Base-by-base conservation (phyloP, 2,888 invertebrate genomes). In the Parnassius orleans region DNA sequence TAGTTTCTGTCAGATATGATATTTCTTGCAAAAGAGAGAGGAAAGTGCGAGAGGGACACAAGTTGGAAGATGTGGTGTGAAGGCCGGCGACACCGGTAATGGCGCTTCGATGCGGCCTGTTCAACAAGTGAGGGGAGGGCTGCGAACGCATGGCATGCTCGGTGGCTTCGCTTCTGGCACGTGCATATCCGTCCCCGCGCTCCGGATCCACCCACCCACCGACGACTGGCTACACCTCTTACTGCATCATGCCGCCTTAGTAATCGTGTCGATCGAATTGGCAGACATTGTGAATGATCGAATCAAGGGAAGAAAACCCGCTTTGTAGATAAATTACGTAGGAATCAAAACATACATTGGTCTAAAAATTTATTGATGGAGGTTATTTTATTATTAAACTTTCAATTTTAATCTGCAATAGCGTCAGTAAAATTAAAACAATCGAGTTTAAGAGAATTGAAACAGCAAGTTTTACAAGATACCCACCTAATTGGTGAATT, bases 41-140 rank as follows among this genome's bases (percentile, higher is more conserved):
- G 14, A 50, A 19, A 47, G 62, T 65, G 63, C 62, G 61, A 68
- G 60, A 44, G 53, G 61, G 62, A 63, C 50, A 67, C 62, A 67
- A 66, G 68, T 61, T 57, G 57, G 62, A 61, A 53, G 71, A 72
- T 72, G 72, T 73, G 75, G 77, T 74, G 75, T 75, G 82, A 79
- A 79, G 72, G 71, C 71, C 70, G 66, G 69, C 69, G 67, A 65
- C 69, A 68, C 65, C 66, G 71, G 68, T 67, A 64, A 65, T 57
- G 68, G 66, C 73, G 72, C 72, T 76, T 70, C 69, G 70, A 66
- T 71, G 69, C 77, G 77, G 77, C 75, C 68, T 66, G 81, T 77
- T 86, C 89, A 90, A 89, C 90, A 89, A 89, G 89, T 89, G 85
- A 78, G 83, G 73, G 68, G 65, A 65, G 77, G 80, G 80, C 76